Evolutionary conservation across 2,797 vertebrate genomes (phyloP), one percentile per base, ranked within the genome.

Genomic region (Vipera ursinii): DNA sequence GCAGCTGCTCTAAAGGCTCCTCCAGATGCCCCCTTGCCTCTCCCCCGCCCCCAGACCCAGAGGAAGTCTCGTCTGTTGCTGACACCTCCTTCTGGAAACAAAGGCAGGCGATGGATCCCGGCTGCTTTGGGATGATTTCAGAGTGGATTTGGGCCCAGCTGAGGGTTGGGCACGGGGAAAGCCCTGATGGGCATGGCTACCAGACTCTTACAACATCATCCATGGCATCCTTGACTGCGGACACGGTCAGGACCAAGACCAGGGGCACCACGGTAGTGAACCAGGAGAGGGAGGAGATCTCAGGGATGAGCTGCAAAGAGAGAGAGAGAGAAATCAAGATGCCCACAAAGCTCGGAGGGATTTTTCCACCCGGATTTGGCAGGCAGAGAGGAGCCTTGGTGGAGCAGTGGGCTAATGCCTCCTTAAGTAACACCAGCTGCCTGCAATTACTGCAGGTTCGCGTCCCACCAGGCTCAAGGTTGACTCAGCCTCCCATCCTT

Each of bases 261-360:
- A 99, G 97, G 6, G 99, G 99, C 61, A 98, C 97, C 48, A 99
- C 98, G 0, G 99, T 99, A 91, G 99, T 99, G 95, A 98, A 99
- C 99, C 99, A 99, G 55, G 98, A 97, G 88, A 99, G 97, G 0
- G 99, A 99, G n/a, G 99, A 98, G 93, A 99, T 97, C 95, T 98
- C 97, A 38, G 99, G 99, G 95, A 99, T 98, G 51, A 99, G 4
- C 99, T 99, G 97, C 53, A 89, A 94, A 90, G 95, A 13, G 59
- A 26, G 1, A 7, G 38, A 44, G 1, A 7, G 38, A 44, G 4
- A 60, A 9, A 6, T 26, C 9, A 38, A 14, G 14, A 13, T 9
- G 24, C n/a, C 28, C 2, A 1, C 9, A 3, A 44, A 4, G 57
- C 22, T 38, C 51, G 2, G 61, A 4, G 6, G 48, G 8, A 13